Evolutionary conservation across 2,113 vertebrate genomes (phyloP).

Genomic region (Triplophysa siluroides): DNA sequence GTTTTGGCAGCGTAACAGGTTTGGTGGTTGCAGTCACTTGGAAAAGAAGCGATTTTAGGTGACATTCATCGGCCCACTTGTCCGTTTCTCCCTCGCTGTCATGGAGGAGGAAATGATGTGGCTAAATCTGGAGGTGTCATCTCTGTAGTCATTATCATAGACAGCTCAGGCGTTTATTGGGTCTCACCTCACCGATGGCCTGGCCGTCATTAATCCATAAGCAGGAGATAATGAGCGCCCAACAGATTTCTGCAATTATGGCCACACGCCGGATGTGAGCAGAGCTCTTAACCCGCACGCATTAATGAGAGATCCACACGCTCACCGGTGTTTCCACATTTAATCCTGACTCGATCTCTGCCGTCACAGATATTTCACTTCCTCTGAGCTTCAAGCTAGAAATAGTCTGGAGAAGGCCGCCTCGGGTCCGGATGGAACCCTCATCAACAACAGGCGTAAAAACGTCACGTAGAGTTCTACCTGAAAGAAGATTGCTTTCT

Average conservation of each 20-base stretch:
- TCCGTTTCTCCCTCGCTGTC: conserved; percentile 38
- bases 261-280: conserved; percentile 41
- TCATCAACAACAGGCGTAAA: conserved; percentile 55
- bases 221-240: conserved; percentile 54
- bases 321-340: conserved; percentile 50
- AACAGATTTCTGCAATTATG: conserved; percentile 54
- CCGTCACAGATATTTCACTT: conserved; percentile 60
- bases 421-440: conserved; percentile 53
- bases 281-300: conserved; percentile 51
- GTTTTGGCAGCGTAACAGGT: no score
- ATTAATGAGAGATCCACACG: conserved; percentile 51
- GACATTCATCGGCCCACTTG: neutral
- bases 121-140: conserved; percentile 59
- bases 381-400: conserved; percentile 39
- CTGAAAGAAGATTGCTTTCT: conserved; percentile 50
- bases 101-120: conserved; percentile 57
- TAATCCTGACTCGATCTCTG: conserved; percentile 59
- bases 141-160: conserved; percentile 59
- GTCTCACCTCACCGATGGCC: conserved; percentile 57
- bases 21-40: no score
- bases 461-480: conserved; percentile 58
- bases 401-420: conserved; percentile 39
- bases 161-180: conserved; percentile 62
- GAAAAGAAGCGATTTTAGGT: neutral
- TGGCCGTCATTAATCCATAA: conserved; percentile 57